Conservation (phyloP, 2,888 invertebrate genomes). For the Allacma fusca region DNA sequence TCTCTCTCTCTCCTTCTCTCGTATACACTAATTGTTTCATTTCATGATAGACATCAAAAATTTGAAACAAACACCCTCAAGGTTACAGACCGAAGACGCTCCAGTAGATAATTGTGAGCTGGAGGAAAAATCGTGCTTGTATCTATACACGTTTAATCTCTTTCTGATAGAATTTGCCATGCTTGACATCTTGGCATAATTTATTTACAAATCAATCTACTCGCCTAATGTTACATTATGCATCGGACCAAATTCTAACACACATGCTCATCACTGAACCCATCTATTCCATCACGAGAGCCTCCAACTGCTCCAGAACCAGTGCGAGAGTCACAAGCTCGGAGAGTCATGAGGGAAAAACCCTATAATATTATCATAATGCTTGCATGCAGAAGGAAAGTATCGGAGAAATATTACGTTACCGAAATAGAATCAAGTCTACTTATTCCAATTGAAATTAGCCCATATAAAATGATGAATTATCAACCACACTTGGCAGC, state of each 20-base stretch:
- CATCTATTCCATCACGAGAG: constrained; percentile 20
- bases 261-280: constrained; percentile 17
- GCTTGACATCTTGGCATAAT: constrained; percentile 45
- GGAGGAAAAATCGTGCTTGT: constrained; percentile 34
- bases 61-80: constrained; percentile 26
- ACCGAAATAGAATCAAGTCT: too few species aligned
- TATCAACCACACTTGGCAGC: too few species aligned
- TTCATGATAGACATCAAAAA: constrained; percentile 24
- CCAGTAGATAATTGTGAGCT: constrained; percentile 23
- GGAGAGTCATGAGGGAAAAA: not conserved
- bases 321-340: not conserved
- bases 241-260: constrained; percentile 23
- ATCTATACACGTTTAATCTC: constrained; percentile 35
- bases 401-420: too few species aligned
- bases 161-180: constrained; percentile 41
- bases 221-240: constrained; percentile 24
- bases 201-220: constrained; percentile 48
- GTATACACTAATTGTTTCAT: constrained; percentile 23
- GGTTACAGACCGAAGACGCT: constrained; percentile 20
- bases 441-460: too few species aligned
- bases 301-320: not conserved
- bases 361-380: too few species aligned
- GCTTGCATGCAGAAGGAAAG: too few species aligned
- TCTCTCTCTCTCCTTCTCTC: too few species aligned
- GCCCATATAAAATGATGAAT: too few species aligned